Evolutionary conservation across 2,797 vertebrate species (phyloP).

Genomic region (Caiman crocodilus): DNA sequence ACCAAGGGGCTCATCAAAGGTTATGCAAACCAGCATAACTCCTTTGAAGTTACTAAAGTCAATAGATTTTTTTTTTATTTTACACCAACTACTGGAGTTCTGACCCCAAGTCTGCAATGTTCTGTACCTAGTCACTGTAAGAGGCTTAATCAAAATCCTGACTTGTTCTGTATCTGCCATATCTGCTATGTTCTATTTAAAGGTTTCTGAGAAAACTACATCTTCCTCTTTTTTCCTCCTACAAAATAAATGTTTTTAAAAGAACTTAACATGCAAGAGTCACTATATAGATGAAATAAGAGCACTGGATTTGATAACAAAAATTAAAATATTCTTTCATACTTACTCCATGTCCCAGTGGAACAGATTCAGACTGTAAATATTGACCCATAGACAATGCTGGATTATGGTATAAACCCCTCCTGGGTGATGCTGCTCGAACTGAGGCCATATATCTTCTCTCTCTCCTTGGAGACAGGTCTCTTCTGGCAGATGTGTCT

Average conservation of each 20-base stretch:
- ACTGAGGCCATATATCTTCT: constrained; percentile 91
- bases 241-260: not conserved
- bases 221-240: not conserved
- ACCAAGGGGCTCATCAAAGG: not conserved
- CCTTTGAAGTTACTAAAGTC: not conserved
- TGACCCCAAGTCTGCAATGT: not conserved
- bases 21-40: constrained; percentile 13
- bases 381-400: constrained; percentile 85
- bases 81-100: not conserved
- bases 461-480: constrained; percentile 88
- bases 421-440: constrained; percentile 92
- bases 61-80: not conserved
- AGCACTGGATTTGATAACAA: not conserved
- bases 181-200: not conserved
- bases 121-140: not conserved
- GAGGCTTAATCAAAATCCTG: not conserved
- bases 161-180: not conserved
- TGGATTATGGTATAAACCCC: constrained; percentile 90
- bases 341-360: constrained; percentile 85
- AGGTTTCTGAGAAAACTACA: not conserved
- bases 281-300: not conserved
- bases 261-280: not conserved
- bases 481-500: constrained; percentile 87
- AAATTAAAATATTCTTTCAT: constrained; percentile 30
- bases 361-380: constrained; percentile 88